Evolutionary conservation across 2,113 vertebrate genomes (phyloP).

Genomic region (Shinisaurus crocodilurus): DNA sequence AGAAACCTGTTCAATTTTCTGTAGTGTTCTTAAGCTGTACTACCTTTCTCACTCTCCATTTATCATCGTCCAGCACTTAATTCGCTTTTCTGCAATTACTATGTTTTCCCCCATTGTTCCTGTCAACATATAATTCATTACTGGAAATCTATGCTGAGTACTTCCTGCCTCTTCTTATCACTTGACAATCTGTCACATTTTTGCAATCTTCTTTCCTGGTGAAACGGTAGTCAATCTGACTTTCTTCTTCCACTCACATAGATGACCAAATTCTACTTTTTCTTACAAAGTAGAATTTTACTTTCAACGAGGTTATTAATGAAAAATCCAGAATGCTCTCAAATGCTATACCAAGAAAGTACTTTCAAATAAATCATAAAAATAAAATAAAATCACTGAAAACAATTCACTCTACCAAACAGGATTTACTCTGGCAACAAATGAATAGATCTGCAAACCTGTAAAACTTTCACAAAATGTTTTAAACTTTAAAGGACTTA

Average conservation of each 20-base stretch:
- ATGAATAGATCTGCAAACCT: neutral
- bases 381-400: neutral
- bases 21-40: constrained; percentile 6
- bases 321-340: constrained; percentile 1
- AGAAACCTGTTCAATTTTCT: constrained; percentile 13
- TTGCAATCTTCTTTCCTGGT: constrained; percentile 33
- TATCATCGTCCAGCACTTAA: constrained; percentile 21
- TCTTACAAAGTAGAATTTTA: constrained; percentile 9
- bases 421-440: neutral
- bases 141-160: constrained; percentile 20
- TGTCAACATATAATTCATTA: constrained; percentile 37
- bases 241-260: neutral
- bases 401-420: neutral
- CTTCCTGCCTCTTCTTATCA: constrained; percentile 20
- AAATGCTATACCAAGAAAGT: too few species aligned
- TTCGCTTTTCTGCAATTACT: constrained; percentile 34
- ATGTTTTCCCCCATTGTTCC: constrained; percentile 28
- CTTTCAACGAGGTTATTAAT: constrained; percentile 10
- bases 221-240: constrained; percentile 26
- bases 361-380: constrained; percentile 8
- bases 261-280: constrained; percentile 6
- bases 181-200: constrained; percentile 41
- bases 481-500: neutral
- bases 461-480: neutral
- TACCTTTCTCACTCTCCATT: constrained; percentile 23